Base-by-base conservation (phyloP, 2,797 vertebrate genomes). In the Phylloscopus collybita region DNA sequence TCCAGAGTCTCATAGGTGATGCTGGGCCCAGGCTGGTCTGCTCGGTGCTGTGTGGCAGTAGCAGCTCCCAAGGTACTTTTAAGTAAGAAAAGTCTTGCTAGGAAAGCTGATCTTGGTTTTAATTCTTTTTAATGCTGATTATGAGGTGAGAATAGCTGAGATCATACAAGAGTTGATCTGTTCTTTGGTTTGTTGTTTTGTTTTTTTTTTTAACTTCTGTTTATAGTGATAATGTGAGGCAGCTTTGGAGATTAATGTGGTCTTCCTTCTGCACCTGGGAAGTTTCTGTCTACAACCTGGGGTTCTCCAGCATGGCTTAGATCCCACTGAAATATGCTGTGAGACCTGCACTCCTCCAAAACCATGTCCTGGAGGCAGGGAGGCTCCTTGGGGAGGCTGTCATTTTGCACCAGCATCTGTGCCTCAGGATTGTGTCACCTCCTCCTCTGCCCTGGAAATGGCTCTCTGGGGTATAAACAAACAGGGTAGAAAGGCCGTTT, bases 1-100 rank as follows among this genome's bases (percentile, higher is more conserved):
- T 59, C 32, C 17, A 16, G 59, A 70, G 32, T 79, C 57, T 53
- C 0, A 0, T 7, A 25, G 40, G 69, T 86, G 73, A 40, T 23
- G 4, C 62, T 53, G 49, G 59, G 80, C 59, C 36, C 5, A 0
- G 14, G 53, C 62, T 50, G 79, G 65, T 89, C 54, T 56, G 74
- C 26, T 56, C 0, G 0, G 17, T 60, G 42, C 79, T 8, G 1
- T 3, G 60, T 25, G 72, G 75, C 1, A 1, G 29, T 13, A 29
- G 75, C 67, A 66, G 64, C 22, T 38, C 17, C 47, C 0, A 0
- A 21, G 56, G 66, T 54, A 19, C 13, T 86, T 65, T 21, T 44
- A 11, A 73, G 59, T 51, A 71, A 85, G 86, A n/a, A 74, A 72
- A 65, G 50, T 66, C 80, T 89, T 60, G n/a, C 61, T 64, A 13